Evolutionary conservation across 2,113 vertebrate genomes (phyloP), one percentile per base, ranked within the genome.

Genomic region (Craseonycteris thonglongyai): DNA sequence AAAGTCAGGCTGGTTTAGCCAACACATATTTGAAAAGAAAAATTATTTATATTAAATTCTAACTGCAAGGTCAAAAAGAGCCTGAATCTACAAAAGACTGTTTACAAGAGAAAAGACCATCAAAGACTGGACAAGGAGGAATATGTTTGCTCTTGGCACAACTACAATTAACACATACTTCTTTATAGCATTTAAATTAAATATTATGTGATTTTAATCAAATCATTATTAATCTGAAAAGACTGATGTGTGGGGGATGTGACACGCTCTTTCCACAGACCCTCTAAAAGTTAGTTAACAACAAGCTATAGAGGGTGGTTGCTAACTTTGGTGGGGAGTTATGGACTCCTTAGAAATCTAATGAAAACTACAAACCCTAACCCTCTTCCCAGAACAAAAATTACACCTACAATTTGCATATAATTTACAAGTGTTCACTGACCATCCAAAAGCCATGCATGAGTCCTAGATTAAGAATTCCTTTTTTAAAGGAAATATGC

Each of bases 171-270:
- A 8, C 14, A n/a, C 22, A 61, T 54, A 59, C 2, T 49, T 94
- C 40, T 51, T 81, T 65, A 40, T 33, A 28, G 7, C 6, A 63
- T 61, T 89, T 95, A 21, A 49, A 91, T 63, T 33, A 66, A 74
- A 79, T 66, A 91, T 58, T 45, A 94, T 63, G 38, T 84, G 13
- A 21, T 58, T 75, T 90, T 49, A 63, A 68, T 45, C 3, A 93
- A 83, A 68, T 83, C n/a, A 85, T 58, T 89, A n/a, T 79, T 74
- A 59, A 68, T 88, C 58, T 80, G 58, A 74, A 84, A 90, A 84
- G 51, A 82, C 47, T 40, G 47, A 21, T 40, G 4, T 35, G 82
- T 91, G 59, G 26, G 21, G 40, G 54, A 68, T 28, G 7, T 75
- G 45, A 28, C 3, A 15, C 61, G 26, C 8, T 61, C 16, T 75